Conservation (phyloP, 1,140 invertebrate genomes). For the Caenorhabditis latens region DNA sequence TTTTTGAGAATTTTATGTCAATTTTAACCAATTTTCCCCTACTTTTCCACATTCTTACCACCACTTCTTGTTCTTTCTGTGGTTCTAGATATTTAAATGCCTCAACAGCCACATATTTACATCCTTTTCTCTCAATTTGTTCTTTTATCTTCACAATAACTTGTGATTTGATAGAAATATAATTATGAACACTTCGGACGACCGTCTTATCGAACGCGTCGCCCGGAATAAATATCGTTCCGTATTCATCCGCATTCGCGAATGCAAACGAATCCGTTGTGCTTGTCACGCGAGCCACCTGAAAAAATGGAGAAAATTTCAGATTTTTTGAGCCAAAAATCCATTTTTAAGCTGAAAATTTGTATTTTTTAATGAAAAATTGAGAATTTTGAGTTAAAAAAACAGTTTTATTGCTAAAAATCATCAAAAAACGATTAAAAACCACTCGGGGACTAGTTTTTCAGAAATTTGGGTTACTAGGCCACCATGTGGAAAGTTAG, state of each 20-base stretch:
- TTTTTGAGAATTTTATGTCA: too few species aligned
- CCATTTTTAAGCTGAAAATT: not conserved
- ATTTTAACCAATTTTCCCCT: too few species aligned
- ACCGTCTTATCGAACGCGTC: not conserved
- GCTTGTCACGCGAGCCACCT: not conserved
- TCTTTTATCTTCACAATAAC: not conserved
- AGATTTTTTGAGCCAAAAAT: not conserved
- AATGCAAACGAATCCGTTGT: not conserved
- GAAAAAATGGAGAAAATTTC: not conserved
- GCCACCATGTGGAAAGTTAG: too few species aligned
- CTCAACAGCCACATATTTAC: constrained; percentile 10
- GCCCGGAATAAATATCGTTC: constrained; percentile 19
- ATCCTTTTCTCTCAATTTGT: constrained; percentile 5
- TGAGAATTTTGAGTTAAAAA: too few species aligned
- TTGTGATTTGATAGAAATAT: not conserved
- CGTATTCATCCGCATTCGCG: not conserved
- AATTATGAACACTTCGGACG: not conserved
- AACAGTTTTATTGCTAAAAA: too few species aligned
- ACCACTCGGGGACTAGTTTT: too few species aligned
- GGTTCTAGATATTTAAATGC: not conserved
- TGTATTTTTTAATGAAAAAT: not conserved
- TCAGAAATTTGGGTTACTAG: too few species aligned
- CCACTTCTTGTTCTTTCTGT: not conserved
- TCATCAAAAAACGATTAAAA: too few species aligned
- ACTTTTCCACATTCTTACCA: too few species aligned